These are phyloP conservation scores for Chloromyia formosa DNA, from an alignment of 2,888 invertebrate species.

Conservation along the genomic window DNA sequence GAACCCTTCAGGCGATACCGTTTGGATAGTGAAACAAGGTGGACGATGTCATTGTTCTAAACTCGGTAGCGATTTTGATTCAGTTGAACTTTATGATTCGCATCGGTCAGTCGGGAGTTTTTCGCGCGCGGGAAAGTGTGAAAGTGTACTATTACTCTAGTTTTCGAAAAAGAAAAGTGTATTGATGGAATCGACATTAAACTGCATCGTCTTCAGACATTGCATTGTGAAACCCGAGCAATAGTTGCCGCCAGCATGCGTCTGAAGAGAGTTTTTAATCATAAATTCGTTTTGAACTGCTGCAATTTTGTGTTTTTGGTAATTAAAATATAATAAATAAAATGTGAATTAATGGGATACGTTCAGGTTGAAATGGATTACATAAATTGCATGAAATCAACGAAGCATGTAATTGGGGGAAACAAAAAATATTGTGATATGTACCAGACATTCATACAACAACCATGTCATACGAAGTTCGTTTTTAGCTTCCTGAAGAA, in stretches of 20 bases:
- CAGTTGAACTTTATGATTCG: constrained; percentile 52
- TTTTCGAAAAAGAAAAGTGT: not conserved
- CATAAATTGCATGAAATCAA: too few species aligned
- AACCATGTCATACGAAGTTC: too few species aligned
- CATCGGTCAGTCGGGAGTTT: constrained; percentile 37
- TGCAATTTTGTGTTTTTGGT: constrained; percentile 72
- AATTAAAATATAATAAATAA: constrained; percentile 49
- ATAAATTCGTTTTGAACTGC: constrained; percentile 73
- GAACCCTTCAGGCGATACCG: not conserved
- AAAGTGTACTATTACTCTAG: constrained; percentile 9
- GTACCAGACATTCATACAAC: too few species aligned
- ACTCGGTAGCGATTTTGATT: constrained; percentile 39
- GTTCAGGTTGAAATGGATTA: too few species aligned
- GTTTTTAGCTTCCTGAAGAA: too few species aligned
- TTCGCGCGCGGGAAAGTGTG: constrained; percentile 18
- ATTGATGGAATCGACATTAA: not conserved
- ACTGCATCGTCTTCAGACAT: not conserved
- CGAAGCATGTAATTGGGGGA: too few species aligned
- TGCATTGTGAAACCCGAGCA: not conserved
- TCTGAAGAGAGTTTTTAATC: constrained; percentile 64
- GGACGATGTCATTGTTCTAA: constrained; percentile 30
- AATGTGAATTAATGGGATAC: not conserved
- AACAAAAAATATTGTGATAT: too few species aligned
- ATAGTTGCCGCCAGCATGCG: constrained; percentile 11
- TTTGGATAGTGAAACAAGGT: not conserved